These are phyloP conservation scores for Dimorphilus gyrociliatus DNA, from an alignment of 2,888 invertebrate genomes.

Conservation along the genomic window DNA sequence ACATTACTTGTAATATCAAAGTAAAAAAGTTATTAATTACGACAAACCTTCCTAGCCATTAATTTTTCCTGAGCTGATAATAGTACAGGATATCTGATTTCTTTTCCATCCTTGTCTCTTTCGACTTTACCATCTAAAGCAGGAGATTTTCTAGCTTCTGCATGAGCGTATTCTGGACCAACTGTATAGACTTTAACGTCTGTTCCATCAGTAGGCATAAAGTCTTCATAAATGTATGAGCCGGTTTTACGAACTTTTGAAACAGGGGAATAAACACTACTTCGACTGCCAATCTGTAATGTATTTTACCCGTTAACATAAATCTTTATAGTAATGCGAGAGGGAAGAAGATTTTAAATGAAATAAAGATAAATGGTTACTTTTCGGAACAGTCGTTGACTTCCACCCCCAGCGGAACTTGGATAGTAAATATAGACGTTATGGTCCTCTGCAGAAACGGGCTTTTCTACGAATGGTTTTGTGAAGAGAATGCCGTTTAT, in stretches of 20 bases:
- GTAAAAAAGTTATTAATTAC: too few species aligned
- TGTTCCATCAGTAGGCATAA: constrained; percentile 97
- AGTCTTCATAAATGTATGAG: constrained; percentile 98
- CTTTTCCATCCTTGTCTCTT: constrained; percentile 83
- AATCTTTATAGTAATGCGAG: too few species aligned
- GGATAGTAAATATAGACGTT: constrained; percentile 99
- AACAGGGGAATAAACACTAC: constrained; percentile 86
- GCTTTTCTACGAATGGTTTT: constrained; percentile 98
- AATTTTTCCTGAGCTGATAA: constrained; percentile 90
- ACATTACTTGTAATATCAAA: too few species aligned
- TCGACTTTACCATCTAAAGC: constrained; percentile 97
- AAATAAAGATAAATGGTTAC: too few species aligned
- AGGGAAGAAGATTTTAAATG: too few species aligned
- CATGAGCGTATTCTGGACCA: constrained; percentile 97
- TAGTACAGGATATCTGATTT: constrained; percentile 95
- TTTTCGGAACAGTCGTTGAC: constrained; percentile 91
- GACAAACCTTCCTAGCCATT: constrained; percentile 88
- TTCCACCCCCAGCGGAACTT: constrained; percentile 87
- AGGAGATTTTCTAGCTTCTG: constrained; percentile 95
- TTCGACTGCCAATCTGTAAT: constrained; percentile 79
- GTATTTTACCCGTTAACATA: too few species aligned
- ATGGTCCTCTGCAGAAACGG: constrained; percentile 97
- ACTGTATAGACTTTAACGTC: constrained; percentile 86
- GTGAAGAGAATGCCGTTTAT: constrained; percentile 80
- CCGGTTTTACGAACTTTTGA: constrained; percentile 89